Evolutionary conservation across 2,797 vertebrate species (phyloP).

Genomic region (Coendou prehensilis): DNA sequence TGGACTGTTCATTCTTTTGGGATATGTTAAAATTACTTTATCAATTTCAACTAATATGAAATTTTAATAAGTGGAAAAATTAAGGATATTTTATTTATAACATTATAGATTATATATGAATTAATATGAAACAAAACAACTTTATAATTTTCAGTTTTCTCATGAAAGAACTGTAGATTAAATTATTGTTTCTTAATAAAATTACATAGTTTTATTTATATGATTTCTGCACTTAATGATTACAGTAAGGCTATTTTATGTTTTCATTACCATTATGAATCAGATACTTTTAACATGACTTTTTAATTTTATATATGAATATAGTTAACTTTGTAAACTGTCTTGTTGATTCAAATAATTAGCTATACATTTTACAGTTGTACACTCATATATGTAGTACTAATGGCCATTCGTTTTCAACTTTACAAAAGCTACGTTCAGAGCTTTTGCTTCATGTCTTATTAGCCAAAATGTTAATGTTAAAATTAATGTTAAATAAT

Average conservation of each 20-base stretch:
- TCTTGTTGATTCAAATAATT: not conserved
- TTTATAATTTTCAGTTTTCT: not conserved
- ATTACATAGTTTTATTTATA: not conserved
- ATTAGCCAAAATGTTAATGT: not conserved
- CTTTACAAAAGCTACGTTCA: not conserved
- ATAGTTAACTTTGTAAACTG: not conserved
- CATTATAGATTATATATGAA: not conserved
- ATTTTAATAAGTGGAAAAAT: not conserved
- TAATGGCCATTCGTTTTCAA: not conserved
- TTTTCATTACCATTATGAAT: not conserved
- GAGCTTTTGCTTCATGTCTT: not conserved
- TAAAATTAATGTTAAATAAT: conserved; percentile 20
- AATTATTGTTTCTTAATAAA: conserved; percentile 8
- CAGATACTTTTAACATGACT: not conserved
- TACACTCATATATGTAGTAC: not conserved
- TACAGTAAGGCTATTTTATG: not conserved
- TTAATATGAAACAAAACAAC: conserved; percentile 1
- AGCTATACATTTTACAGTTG: not conserved
- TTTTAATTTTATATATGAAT: conserved; percentile 5
- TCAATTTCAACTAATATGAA: not conserved
- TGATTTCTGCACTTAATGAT: not conserved
- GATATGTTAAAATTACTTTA: conserved; percentile 22
- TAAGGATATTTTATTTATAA: not conserved
- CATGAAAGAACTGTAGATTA: not conserved
- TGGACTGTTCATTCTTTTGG: not conserved